These are phyloP conservation scores for Umimayanthus chanpuru DNA, from an alignment of 92 coral and sea anemone species.

Conservation along the genomic window DNA sequence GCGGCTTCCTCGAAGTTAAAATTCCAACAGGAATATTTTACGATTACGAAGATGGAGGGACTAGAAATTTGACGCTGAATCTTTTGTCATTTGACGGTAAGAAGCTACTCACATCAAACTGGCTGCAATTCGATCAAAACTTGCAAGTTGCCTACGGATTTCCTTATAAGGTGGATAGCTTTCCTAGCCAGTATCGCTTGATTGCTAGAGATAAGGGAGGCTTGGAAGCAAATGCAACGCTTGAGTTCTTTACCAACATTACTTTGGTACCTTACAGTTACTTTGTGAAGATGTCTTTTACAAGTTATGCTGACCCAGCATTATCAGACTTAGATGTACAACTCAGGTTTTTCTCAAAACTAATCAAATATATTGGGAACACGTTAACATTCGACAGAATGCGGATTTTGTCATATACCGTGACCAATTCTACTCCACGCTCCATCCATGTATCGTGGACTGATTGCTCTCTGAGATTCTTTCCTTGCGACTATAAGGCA, in stretches of 20 bases:
- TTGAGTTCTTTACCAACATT: slow-evolving; percentile 58
- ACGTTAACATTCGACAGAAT: not conserved
- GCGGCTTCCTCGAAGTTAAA: slow-evolving; percentile 24
- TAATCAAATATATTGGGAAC: slow-evolving; percentile 5
- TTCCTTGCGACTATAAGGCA: slow-evolving; percentile 34
- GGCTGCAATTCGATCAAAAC: slow-evolving; percentile 60
- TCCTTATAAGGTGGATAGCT: slow-evolving; percentile 41
- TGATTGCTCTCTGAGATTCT: slow-evolving; percentile 31
- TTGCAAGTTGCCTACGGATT: slow-evolving; percentile 59
- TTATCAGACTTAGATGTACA: slow-evolving; percentile 28
- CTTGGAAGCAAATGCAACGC: slow-evolving; percentile 43
- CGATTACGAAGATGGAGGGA: slow-evolving; percentile 78
- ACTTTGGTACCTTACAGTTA: slow-evolving; percentile 25
- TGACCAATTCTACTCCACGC: slow-evolving; percentile 28
- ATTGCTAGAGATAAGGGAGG: slow-evolving; percentile 72
- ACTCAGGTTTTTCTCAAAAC: slow-evolving; percentile 26
- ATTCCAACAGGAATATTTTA: slow-evolving; percentile 63
- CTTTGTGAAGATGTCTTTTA: slow-evolving; percentile 28
- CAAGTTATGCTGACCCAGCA: slow-evolving; percentile 29
- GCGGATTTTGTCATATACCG: slow-evolving; percentile 36
- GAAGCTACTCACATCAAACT: slow-evolving; percentile 41
- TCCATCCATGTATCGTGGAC: slow-evolving; percentile 42
- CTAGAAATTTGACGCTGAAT: slow-evolving; percentile 62
- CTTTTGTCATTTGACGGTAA: slow-evolving; percentile 50
- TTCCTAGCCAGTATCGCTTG: slow-evolving; percentile 61